Evolutionary conservation across 2,797 vertebrate species (phyloP), one percentile per base, ranked within the genome.

Genomic region (Stomatorhinus walkeri): DNA sequence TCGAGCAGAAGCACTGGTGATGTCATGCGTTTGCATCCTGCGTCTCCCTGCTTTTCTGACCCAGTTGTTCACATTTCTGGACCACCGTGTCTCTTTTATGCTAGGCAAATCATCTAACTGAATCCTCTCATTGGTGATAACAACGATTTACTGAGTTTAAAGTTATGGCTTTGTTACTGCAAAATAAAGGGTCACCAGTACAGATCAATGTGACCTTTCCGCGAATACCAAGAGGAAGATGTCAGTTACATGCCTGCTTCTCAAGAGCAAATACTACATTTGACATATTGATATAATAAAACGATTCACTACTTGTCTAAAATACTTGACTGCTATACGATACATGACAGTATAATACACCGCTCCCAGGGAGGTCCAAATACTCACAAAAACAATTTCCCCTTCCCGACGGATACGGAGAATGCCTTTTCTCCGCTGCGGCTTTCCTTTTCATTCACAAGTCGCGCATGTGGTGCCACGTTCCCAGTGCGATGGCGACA

Each of bases 11-110:
- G 64, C 88, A 72, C 81, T 91, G 91, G 89, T 93, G 93, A 93
- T 91, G 92, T 93, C 92, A 93, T 92, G 87, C 92, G 93, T 93
- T 93, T 93, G 92, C 90, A 92, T 91, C 92, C 90, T 89, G 90
- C 91, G 89, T 89, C 89, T 89, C 87, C 36, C 36, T 43, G 72
- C 68, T 84, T 64, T 89, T 84, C 79, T 89, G 89, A 89, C 89
- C 89, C 76, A 87, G 19, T 89, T 88, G 49, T 32, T 83, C 10
- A 52, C 88, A 86, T 86, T 48, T 32, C 36, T 28, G 43, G 40
- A 64, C 56, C 43, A 85, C 24, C 46, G 76, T 56, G 79, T 36
- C 56, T 85, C 9, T 22, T 88, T 68, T 46, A 64, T 3, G 14
- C 1, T 19, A 19, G 48, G 24, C 28, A 72, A 72, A 72, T 36